phyloP scores from a whole-genome alignment of 2,888 invertebrate species.

The Leuctra nigra region DNA sequence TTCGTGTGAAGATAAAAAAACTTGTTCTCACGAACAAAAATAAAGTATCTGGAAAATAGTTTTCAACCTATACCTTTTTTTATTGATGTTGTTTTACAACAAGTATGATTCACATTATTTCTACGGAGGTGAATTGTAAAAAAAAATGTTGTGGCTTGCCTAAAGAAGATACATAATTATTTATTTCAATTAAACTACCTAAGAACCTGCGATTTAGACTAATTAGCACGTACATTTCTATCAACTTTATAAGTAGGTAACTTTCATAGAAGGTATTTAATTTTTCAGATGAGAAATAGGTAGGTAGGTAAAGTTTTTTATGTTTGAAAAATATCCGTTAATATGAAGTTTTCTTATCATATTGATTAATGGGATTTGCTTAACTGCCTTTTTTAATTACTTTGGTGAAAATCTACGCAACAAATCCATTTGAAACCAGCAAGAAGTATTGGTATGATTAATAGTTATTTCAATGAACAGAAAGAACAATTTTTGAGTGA shows the following conservation, averaged over 20 bases:
- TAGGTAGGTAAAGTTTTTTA: too few relatives aligned
- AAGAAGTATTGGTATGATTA: conserved; percentile 8
- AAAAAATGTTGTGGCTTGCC: too few relatives aligned
- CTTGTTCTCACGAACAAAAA: not conserved
- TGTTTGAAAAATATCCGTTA: too few relatives aligned
- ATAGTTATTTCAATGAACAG: conserved; percentile 3
- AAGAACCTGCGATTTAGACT: too few relatives aligned
- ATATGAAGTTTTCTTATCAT: not conserved
- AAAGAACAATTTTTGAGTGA: not conserved
- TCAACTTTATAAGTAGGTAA: too few relatives aligned
- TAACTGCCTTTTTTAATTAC: conserved; percentile 2
- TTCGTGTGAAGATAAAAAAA: not conserved
- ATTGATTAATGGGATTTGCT: conserved; percentile 5
- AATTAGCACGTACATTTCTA: too few relatives aligned
- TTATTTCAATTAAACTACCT: too few relatives aligned
- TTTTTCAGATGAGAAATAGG: too few relatives aligned
- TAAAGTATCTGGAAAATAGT: not conserved
- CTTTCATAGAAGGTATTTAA: too few relatives aligned
- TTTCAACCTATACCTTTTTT: not conserved
- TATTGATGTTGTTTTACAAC: not conserved
- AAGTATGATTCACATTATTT: not conserved
- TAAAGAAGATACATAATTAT: too few relatives aligned
- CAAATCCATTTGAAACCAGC: conserved; percentile 1
- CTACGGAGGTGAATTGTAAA: too few relatives aligned
- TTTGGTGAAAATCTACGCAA: conserved; percentile 6